Conservation (phyloP, 1,140 invertebrate genomes). For the Dryas iulia region DNA sequence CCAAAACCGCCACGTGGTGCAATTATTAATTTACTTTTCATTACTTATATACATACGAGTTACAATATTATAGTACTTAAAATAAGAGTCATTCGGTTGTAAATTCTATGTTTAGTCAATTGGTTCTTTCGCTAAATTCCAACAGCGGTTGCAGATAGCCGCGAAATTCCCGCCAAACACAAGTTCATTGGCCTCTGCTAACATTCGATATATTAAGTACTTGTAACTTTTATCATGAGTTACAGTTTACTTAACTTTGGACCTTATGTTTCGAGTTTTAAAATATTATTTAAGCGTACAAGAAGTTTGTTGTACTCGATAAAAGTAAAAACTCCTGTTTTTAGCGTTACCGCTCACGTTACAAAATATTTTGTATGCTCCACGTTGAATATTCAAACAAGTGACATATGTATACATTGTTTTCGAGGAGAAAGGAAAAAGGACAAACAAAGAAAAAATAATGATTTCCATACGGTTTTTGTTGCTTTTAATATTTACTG, state of each 20-base stretch:
- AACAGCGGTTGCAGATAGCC: slow-evolving; percentile 30
- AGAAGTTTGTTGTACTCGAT: slow-evolving; percentile 46
- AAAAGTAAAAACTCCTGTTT: slow-evolving; percentile 73
- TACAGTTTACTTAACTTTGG: slow-evolving; percentile 4
- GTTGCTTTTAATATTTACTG: background rate
- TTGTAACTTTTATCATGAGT: slow-evolving; percentile 18
- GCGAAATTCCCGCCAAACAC: slow-evolving; percentile 63
- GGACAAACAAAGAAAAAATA: slow-evolving; percentile 15
- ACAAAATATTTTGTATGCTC: slow-evolving; percentile 48
- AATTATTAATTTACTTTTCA: background rate
- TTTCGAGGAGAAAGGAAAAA: slow-evolving; percentile 19
- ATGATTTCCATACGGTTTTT: slow-evolving; percentile 8
- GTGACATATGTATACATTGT: slow-evolving; percentile 30
- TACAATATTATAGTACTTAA: background rate
- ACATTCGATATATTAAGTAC: slow-evolving; percentile 25
- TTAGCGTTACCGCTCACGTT: slow-evolving; percentile 51
- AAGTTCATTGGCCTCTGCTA: slow-evolving; percentile 52
- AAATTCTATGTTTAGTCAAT: background rate
- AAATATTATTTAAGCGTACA: slow-evolving; percentile 2
- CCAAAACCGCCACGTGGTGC: background rate
- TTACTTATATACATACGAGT: background rate
- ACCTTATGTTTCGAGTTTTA: slow-evolving; percentile 8
- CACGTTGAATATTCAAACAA: slow-evolving; percentile 41
- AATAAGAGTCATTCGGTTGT: background rate
- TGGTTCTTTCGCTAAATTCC: background rate